Base-by-base conservation (phyloP, 2,888 invertebrate species). In the Cremastobaeus sp. region DNA sequence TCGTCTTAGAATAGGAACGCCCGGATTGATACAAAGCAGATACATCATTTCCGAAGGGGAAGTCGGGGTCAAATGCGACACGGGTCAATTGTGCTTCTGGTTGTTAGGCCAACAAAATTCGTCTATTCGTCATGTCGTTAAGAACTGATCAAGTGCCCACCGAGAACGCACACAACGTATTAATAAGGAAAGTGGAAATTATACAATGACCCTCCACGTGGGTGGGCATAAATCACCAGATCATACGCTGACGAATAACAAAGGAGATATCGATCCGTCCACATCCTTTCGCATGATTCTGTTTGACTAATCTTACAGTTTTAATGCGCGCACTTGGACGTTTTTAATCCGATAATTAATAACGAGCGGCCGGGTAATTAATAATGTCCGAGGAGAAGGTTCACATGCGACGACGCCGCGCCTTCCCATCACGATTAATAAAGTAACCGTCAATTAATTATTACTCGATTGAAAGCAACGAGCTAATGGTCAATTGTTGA, bases 1-100 rank as follows among this genome's bases (percentile, higher is more conserved):
- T 18, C 20, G 17, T 39, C 47, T 41, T 41, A 21, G 34, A 5
- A 1, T 9, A n/a, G 18, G 12, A 14, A 18, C 20, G 45, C 0
- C 21, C 30, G 18, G 11, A 54, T 41, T 52, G 39, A 47, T 47
- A 14, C 37, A 5, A 41, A 34, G 34, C 68, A 62, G 62, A 73
- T 55, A 59, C 50, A 18, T 15, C 11, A 37, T 41, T 59, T 21
- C 12, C 21, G 20, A 11, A 25, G 54, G 47, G 66, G 48, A 48
- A 54, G 34, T n/a, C 14, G 45, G 62, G 74, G 64, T 64, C 68
- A 69, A 64, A 45, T 59, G 43, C 39, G 39, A 52, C 74, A 34
- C 52, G 59, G 64, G 74, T 65, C 73, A 73, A 60, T 74, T 70
- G 48, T 48, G 35, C 17, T 35, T 12, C 41, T 14, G 15, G 55